Evolutionary conservation across 2,797 vertebrate genomes (phyloP).

Genomic region (Sebastes taczanowskii): DNA sequence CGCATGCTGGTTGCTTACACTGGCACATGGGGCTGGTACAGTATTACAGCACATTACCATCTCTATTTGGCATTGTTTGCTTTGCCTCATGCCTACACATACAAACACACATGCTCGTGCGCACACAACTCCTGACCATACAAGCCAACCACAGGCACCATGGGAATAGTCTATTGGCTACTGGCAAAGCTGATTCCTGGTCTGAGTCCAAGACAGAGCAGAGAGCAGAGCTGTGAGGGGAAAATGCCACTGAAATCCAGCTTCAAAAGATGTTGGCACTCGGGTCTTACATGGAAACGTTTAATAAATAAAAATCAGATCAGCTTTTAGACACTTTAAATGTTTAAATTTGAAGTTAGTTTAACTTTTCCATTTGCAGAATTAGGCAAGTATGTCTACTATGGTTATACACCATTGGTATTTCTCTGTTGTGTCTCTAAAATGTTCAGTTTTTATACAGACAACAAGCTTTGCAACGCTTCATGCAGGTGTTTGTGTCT

Average conservation of each 20-base stretch:
- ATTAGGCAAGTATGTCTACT: neutral
- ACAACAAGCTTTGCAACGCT: constrained; percentile 10
- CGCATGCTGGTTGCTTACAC: constrained; percentile 69
- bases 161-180: constrained; percentile 74
- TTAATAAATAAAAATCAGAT: neutral
- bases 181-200: constrained; percentile 73
- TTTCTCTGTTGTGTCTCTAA: constrained; percentile 11
- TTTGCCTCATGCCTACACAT: constrained; percentile 70
- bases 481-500: constrained; percentile 26
- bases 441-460: neutral
- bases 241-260: constrained; percentile 39
- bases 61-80: constrained; percentile 75
- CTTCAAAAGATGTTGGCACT: constrained; percentile 27
- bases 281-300: neutral
- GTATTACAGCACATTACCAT: constrained; percentile 75
- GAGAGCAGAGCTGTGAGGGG: constrained; percentile 35
- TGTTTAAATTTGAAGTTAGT: neutral
- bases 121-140: constrained; percentile 70
- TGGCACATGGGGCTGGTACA: constrained; percentile 72
- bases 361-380: neutral
- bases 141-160: constrained; percentile 76
- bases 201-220: constrained; percentile 68
- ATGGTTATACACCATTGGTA: neutral
- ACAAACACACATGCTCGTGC: constrained; percentile 63
- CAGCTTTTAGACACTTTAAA: neutral